Conservation (phyloP, 2,113 vertebrate species). For the human region DNA sequence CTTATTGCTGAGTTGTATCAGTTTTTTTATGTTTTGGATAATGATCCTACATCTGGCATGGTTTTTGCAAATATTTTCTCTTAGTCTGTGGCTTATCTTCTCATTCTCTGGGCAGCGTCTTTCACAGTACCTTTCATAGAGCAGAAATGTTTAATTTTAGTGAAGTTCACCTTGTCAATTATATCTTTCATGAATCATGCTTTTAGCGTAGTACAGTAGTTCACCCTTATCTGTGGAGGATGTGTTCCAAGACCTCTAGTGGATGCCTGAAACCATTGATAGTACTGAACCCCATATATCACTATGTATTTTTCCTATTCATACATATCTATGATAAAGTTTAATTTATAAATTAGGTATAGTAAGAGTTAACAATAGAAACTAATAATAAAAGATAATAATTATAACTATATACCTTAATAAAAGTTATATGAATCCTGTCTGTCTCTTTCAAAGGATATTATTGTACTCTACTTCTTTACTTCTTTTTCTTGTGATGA, state of each 20-base stretch:
- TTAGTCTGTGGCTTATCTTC: background rate
- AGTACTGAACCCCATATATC: background rate
- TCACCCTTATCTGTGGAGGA: background rate
- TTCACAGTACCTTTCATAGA: background rate
- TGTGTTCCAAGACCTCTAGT: background rate
- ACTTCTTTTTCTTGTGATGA: background rate
- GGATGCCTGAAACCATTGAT: background rate
- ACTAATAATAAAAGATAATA: background rate
- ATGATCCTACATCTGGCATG: background rate
- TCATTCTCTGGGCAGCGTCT: background rate
- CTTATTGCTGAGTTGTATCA: background rate
- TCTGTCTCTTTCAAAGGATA: background rate
- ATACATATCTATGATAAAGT: background rate
- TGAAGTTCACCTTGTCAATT: background rate
- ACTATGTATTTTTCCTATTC: background rate
- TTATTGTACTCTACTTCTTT: background rate
- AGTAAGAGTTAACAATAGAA: background rate
- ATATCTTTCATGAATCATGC: background rate
- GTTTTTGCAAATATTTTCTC: background rate
- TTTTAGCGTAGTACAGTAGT: background rate
- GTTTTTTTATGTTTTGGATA: background rate
- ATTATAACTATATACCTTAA: background rate
- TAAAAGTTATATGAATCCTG: background rate
- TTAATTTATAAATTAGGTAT: background rate
- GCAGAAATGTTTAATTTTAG: background rate